phyloP scores from a whole-genome alignment of 2,113 vertebrate genomes.

The Chlorodrepanis virens region DNA sequence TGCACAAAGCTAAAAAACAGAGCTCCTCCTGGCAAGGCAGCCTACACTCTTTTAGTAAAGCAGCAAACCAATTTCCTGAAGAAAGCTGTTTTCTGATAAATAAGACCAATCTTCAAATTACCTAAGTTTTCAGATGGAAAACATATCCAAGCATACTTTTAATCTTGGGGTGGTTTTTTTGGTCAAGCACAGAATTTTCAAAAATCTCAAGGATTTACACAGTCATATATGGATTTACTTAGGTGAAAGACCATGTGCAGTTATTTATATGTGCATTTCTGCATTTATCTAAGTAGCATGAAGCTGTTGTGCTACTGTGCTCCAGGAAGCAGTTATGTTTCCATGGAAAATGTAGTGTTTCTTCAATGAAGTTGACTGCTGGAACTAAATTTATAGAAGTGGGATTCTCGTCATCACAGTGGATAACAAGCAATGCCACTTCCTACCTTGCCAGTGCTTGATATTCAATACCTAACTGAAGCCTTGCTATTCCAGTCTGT shows the following conservation, averaged over 20 bases:
- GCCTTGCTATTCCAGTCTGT: neutral
- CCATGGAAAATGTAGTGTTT: conserved; percentile 23
- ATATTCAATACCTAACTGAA: neutral
- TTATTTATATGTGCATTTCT: neutral
- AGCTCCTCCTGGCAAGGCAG: neutral
- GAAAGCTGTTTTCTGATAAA: neutral
- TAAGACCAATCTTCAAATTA: neutral
- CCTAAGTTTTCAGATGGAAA: neutral
- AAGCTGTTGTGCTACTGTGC: neutral
- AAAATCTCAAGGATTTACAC: neutral
- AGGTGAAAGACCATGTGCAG: neutral
- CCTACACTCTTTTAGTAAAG: neutral
- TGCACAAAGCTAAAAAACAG: neutral
- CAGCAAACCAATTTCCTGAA: neutral
- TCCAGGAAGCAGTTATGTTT: conserved; percentile 9
- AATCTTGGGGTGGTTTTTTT: neutral
- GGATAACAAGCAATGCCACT: neutral
- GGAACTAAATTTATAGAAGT: conserved; percentile 10
- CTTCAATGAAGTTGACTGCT: neutral
- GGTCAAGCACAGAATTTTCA: neutral
- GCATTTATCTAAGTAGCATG: neutral
- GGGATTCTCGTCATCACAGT: neutral
- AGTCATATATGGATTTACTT: neutral
- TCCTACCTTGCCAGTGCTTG: neutral
- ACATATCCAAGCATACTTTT: neutral